These are phyloP conservation scores for Hylyphantes graminicola DNA, from an alignment of 1,140 invertebrate genomes.

Conservation along the genomic window DNA sequence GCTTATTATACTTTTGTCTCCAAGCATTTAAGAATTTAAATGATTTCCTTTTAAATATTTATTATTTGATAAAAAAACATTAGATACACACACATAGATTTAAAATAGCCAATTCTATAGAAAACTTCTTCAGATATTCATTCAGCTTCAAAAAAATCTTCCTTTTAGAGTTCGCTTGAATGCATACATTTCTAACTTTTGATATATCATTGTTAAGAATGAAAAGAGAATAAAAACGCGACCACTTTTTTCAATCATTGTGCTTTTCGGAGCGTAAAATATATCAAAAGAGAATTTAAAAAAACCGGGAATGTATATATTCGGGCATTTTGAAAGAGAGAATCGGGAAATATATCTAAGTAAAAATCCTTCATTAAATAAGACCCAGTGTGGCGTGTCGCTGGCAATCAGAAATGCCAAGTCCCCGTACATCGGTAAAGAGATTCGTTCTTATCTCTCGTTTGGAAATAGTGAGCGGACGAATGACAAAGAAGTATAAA, in stretches of 20 bases:
- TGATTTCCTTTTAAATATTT: too few relatives aligned
- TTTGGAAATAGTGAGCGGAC: conserved; percentile 8
- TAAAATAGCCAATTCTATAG: too few relatives aligned
- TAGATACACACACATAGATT: too few relatives aligned
- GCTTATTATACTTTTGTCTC: too few relatives aligned
- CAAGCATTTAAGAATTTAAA: too few relatives aligned
- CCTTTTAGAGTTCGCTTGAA: not conserved
- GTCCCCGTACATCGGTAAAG: conserved; percentile 21
- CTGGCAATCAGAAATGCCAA: conserved; percentile 39
- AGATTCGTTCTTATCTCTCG: conserved; percentile 36
- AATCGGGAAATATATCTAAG: conserved; percentile 30
- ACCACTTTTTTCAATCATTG: conserved; percentile 52
- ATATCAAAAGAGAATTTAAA: conserved; percentile 45
- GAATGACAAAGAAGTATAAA: conserved; percentile 38
- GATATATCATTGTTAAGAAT: conserved; percentile 36
- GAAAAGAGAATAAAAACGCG: conserved; percentile 10
- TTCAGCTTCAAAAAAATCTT: not conserved
- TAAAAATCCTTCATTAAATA: conserved; percentile 51
- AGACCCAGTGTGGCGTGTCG: conserved; percentile 34
- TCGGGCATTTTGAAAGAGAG: conserved; percentile 7
- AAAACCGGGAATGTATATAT: conserved; percentile 31
- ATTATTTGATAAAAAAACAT: too few relatives aligned
- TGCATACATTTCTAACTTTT: conserved; percentile 26
- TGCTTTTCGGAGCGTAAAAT: conserved; percentile 35
- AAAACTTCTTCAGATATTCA: too few relatives aligned